Base-by-base conservation (phyloP, 2,888 invertebrate species). In the Drosophila lacicola region DNA sequence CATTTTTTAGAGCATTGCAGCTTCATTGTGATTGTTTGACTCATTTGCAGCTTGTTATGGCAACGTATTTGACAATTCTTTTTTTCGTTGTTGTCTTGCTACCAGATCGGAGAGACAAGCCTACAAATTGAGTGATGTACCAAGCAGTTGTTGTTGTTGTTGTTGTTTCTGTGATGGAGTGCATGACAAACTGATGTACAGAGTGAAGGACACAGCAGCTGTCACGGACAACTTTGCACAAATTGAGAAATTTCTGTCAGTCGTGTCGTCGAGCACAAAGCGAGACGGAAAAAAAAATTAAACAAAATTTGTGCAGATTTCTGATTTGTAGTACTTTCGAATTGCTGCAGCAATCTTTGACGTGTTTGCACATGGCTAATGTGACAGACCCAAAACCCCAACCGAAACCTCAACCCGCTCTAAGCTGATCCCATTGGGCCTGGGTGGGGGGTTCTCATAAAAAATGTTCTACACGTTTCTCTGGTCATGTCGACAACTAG, bases 401-500 rank as follows among this genome's bases (percentile, higher is more conserved):
- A 8, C 29, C 29, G 8, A 8, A 29, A 29, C 29, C 8, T 29
- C 29, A 8, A 29, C 29, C 29, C 29, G 29, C 8, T 29, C 29
- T 29, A 29, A 29, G 29, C 29, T 29, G 29, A 2, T 29, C 29
- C 29, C 29, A 2, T 29, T 2, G 2, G 8, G 29, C 8, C 29
- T 1, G 29, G 8, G 2, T 17, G 29, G 29, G 21, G 21, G 8
- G 8, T 2, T 13, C 13, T 41, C 54, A 66, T 65, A 63, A 69
- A 88, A 82, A 82, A 79, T 80, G 70, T 73, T 53, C 55, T 51
- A 82, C 78, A 76, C 68, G 70, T 80, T 73, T 73, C 62, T 64
- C 78, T 82, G 83, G 83, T 50, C 84, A 71, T 86, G 82, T 82
- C 83, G 82, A 88, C 88, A 88, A 86, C 78, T 81, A 69, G 77